Evolutionary conservation across 2,888 invertebrate species (phyloP).

Genomic region (Kryphioiulus occultus): DNA sequence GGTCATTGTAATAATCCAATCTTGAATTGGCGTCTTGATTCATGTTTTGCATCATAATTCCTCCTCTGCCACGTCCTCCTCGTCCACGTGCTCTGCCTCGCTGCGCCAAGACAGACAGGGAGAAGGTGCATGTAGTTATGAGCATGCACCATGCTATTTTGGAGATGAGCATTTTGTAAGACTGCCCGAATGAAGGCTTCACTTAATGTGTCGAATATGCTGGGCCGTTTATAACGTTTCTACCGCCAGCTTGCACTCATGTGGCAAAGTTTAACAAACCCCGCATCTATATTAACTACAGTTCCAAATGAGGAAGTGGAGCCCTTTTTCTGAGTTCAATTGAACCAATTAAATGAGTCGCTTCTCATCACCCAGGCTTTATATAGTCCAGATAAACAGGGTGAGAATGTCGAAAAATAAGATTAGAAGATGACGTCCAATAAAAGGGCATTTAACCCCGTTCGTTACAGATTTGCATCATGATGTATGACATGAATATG

Average conservation of each 20-base stretch:
- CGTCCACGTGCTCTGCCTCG: neutral
- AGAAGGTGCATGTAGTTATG: neutral
- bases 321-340: neutral
- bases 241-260: neutral
- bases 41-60: slow-evolving; percentile 27
- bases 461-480: neutral
- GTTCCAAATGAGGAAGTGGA: slow-evolving; percentile 13
- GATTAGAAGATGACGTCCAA: neutral
- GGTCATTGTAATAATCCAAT: slow-evolving; percentile 83
- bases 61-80: slow-evolving; percentile 19
- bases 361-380: neutral
- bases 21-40: slow-evolving; percentile 83
- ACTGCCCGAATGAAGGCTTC: neutral
- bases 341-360: neutral
- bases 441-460: slow-evolving; percentile 30
- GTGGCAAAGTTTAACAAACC: neutral
- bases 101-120: neutral
- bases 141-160: slow-evolving; percentile 13
- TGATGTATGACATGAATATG: neutral
- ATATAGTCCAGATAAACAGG: slow-evolving; percentile 5
- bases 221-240: neutral
- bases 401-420: neutral
- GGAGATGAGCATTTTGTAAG: neutral
- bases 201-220: neutral
- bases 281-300: neutral